phyloP scores from a whole-genome alignment of 2,888 invertebrate species.

The Hymenopus coronatus region DNA sequence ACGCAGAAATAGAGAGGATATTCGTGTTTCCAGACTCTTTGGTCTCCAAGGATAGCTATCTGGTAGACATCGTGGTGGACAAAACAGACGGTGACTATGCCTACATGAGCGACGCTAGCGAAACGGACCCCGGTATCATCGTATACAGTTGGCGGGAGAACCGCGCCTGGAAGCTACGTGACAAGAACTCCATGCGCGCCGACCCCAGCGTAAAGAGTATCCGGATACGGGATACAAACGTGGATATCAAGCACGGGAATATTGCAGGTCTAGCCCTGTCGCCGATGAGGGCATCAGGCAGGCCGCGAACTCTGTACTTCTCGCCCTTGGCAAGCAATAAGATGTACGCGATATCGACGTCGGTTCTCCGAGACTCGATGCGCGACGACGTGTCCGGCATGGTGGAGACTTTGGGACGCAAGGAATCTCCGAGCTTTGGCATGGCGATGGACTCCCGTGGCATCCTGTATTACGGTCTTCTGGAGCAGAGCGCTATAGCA shows the following conservation, averaged over 20 bases:
- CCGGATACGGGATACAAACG: constrained; percentile 48
- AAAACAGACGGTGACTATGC: constrained; percentile 57
- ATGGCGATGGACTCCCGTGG: constrained; percentile 73
- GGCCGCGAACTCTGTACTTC: constrained; percentile 58
- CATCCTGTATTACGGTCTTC: constrained; percentile 65
- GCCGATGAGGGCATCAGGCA: constrained; percentile 45
- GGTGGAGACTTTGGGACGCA: constrained; percentile 53
- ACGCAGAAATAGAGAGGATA: constrained; percentile 45
- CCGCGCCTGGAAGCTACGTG: constrained; percentile 68
- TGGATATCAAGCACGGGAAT: constrained; percentile 50
- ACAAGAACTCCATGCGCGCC: constrained; percentile 61
- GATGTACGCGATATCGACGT: constrained; percentile 63
- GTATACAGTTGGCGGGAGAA: constrained; percentile 64
- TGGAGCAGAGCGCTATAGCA: constrained; percentile 66
- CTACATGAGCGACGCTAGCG: constrained; percentile 38
- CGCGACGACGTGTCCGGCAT: constrained; percentile 29
- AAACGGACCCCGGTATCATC: constrained; percentile 65
- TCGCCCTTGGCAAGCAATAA: constrained; percentile 66
- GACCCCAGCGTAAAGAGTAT: constrained; percentile 43
- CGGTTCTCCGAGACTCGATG: constrained; percentile 50
- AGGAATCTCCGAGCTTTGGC: constrained; percentile 67
- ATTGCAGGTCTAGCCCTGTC: constrained; percentile 28
- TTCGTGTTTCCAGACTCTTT: constrained; percentile 62
- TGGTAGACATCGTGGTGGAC: constrained; percentile 73
- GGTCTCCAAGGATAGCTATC: constrained; percentile 57